Evolutionary conservation across 35 echinoderm and acorn worm genomes (phyloP), one percentile per base, ranked within the genome.

Genomic region (Acanthaster planci): DNA sequence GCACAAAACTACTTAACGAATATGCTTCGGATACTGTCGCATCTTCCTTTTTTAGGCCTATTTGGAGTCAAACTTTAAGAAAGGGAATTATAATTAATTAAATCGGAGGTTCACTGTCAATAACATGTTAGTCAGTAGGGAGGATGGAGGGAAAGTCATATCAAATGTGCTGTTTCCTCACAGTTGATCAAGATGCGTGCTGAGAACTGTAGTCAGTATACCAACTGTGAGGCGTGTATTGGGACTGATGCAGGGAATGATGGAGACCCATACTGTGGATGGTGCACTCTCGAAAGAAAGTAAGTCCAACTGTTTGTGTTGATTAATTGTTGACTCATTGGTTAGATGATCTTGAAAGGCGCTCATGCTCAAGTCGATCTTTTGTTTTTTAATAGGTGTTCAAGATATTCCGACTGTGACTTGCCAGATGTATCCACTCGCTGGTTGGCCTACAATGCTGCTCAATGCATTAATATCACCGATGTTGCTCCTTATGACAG

Each of bases 231-330:
- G 22, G 37, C 68, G 84, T 87, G 78, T 50, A 87, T 92, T 77
- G 67, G 82, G 35, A 51, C 68, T 12, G 52, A 77, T 79, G 89
- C 83, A 80, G 76, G 8, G 16, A 10, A 40, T 17, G 89, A 78
- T 78, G 89, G 89, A 60, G 89, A 91, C 82, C 89, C 89, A 51
- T 91, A 91, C 77, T 91, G 89, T 80, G 89, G 89, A 16, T 91
- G 89, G 89, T 91, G 89, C 34, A 80, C 83, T 58, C 55, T 91
- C 29, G 50, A 91, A 60, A 54, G 51, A 86, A 86, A 35, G 89
- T 91, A 86, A 80, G 4, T 6, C 12, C 4, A 6, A 4, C 4
- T 47, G 12, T 6, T 6, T 47, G 12, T 47, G 4, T 6, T 47
- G n/a, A n/a, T n/a, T n/a, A n/a, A n/a, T n/a, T n/a, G n/a, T n/a